Conservation (phyloP, 2,888 invertebrate species). For the Drosophila histrio region DNA sequence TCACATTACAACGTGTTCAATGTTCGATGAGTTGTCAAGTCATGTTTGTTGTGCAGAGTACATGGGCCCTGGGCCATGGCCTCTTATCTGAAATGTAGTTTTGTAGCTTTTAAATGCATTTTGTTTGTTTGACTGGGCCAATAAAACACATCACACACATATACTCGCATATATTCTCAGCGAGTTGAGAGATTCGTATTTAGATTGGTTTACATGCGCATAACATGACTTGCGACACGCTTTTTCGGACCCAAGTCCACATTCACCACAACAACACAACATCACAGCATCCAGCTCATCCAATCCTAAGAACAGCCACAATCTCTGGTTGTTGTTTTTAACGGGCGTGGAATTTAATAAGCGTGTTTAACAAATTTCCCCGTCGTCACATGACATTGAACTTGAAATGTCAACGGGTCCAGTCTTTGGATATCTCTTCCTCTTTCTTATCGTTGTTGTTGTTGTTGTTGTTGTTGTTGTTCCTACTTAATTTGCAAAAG, state of each 20-base stretch:
- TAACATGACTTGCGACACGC: slow-evolving; percentile 81
- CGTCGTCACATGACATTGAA: slow-evolving; percentile 69
- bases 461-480: slow-evolving; percentile 1
- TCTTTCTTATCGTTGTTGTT: slow-evolving; percentile 2
- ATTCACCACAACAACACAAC: background rate
- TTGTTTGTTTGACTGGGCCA: slow-evolving; percentile 77
- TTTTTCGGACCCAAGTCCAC: slow-evolving; percentile 35
- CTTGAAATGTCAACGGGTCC: slow-evolving; percentile 56
- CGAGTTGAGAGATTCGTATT: slow-evolving; percentile 67
- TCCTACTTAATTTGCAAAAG: slow-evolving; percentile 48
- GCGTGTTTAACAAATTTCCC: slow-evolving; percentile 74
- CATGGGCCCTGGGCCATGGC: slow-evolving; percentile 39
- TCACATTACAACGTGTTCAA: slow-evolving; percentile 84
- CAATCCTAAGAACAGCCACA: slow-evolving; percentile 8
- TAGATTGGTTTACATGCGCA: slow-evolving; percentile 81
- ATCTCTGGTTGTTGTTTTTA: slow-evolving; percentile 3
- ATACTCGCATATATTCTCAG: slow-evolving; percentile 1
- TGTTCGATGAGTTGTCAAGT: slow-evolving; percentile 84
- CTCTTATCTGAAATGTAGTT: slow-evolving; percentile 71
- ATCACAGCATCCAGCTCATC: slow-evolving; percentile 19
- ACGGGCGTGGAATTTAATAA: slow-evolving; percentile 73
- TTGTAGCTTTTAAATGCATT: slow-evolving; percentile 80
- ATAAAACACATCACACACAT: slow-evolving; percentile 62
- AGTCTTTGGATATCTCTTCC: slow-evolving; percentile 22
- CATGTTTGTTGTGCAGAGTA: slow-evolving; percentile 73